A percentile compares a stretch with the other conserved stretches of the same genome.
phyloP scores from a whole-genome alignment of 2,113 vertebrate species.

The Mormyrus lacerda region DNA sequence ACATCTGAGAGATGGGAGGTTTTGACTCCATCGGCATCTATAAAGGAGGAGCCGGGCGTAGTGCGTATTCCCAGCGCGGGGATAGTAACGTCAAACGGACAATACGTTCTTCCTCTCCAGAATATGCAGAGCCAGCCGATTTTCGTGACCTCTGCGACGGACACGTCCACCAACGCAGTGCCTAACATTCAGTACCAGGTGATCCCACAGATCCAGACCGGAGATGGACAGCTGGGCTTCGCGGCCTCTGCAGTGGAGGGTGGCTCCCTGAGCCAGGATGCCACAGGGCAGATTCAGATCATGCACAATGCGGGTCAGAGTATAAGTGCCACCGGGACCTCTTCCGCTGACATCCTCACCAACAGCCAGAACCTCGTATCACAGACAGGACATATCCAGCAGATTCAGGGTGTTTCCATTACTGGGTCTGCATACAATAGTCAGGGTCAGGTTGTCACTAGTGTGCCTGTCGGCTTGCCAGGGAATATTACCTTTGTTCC shows the following conservation, averaged over 20 bases:
- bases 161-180: conserved; percentile 80
- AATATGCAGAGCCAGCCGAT: conserved; percentile 93
- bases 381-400: conserved; percentile 79
- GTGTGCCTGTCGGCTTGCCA: conserved; percentile 82
- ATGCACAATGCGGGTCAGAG: conserved; percentile 81
- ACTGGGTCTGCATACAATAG: conserved; percentile 76
- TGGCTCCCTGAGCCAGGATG: conserved; percentile 76
- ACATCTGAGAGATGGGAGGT: conserved; percentile 93
- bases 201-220: conserved; percentile 93
- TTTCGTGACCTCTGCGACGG: conserved; percentile 88
- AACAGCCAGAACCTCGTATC: conserved; percentile 76
- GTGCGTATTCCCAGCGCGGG: conserved; percentile 87
- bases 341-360: conserved; percentile 61
- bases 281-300: conserved; percentile 84
- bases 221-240: conserved; percentile 85
- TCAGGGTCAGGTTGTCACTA: conserved; percentile 77
- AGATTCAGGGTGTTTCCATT: conserved; percentile 86
- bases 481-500: conserved; percentile 97
- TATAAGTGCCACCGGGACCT: conserved; percentile 70
- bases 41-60: conserved; percentile 91
- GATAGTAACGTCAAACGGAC: conserved; percentile 87
- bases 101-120: conserved; percentile 93
- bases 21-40: conserved; percentile 75
- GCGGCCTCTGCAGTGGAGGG: conserved; percentile 70
- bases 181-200: conserved; percentile 95